Percentiles rank a stretch among this genome's conserved stretches.
These are phyloP conservation scores for Glyphotaelius pellucidus DNA, from an alignment of 2,888 invertebrate genomes.

Conservation along the genomic window DNA sequence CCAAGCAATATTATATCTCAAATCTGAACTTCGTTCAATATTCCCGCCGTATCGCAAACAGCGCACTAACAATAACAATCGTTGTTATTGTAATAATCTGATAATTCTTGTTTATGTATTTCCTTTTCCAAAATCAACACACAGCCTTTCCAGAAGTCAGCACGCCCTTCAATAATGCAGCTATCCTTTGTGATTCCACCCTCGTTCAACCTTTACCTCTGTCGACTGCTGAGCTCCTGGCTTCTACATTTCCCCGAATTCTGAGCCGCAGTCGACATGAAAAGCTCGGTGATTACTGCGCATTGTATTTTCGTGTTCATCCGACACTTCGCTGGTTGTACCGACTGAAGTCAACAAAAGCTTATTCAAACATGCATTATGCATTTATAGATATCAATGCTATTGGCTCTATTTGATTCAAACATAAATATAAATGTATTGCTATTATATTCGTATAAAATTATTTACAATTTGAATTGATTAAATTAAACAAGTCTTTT, in stretches of 20 bases:
- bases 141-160: neutral
- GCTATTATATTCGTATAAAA: neutral
- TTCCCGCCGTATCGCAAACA: neutral
- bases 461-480: neutral
- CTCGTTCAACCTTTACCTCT: neutral
- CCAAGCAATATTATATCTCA: neutral
- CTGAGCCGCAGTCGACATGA: constrained; percentile 33
- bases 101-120: neutral
- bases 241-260: constrained; percentile 18
- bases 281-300: constrained; percentile 42
- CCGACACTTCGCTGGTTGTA: neutral
- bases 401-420: neutral
- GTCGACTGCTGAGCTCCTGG: neutral
- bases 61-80: neutral
- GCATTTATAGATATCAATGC: neutral
- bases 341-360: neutral
- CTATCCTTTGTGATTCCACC: neutral
- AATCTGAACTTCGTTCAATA: neutral
- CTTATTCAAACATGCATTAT: constrained; percentile 2
- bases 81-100: neutral
- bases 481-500: too few species aligned
- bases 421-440: neutral
- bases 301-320: constrained; percentile 35
- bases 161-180: neutral
- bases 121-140: neutral